Percentiles rank a stretch among this genome's conserved stretches.
phyloP scores from a whole-genome alignment of 2,113 vertebrate genomes.

The Eulemur rufifrons region DNA sequence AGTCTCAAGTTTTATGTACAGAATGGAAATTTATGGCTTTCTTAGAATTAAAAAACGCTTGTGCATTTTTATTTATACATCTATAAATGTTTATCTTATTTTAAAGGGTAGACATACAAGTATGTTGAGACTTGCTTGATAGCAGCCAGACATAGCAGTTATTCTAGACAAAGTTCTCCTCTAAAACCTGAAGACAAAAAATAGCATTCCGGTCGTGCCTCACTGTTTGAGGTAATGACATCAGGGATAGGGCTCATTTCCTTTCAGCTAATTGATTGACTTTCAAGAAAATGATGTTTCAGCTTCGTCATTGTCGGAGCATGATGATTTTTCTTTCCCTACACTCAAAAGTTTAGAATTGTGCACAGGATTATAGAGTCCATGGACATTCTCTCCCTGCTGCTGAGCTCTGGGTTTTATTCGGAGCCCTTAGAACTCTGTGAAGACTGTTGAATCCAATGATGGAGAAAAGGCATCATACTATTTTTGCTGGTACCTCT shows the following conservation, averaged over 20 bases:
- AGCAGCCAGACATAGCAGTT: not conserved
- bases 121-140: slow-evolving; percentile 16
- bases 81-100: slow-evolving; percentile 32
- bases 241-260: not conserved
- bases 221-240: not conserved
- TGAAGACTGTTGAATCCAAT: not conserved
- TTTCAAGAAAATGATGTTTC: slow-evolving; percentile 25
- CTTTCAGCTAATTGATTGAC: not conserved
- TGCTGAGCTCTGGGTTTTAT: not conserved
- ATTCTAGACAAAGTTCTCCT: not conserved
- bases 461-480: not conserved
- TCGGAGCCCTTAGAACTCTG: not conserved
- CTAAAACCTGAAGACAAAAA: not conserved
- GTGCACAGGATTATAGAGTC: not conserved
- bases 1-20: not conserved
- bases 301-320: not conserved
- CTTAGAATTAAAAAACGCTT: slow-evolving; percentile 36
- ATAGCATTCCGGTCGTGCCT: not conserved
- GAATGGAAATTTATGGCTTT: not conserved
- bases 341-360: not conserved
- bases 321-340: not conserved
- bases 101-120: not conserved
- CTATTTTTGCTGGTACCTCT: not conserved
- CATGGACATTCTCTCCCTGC: not conserved
- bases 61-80: not conserved